A percentile compares a stretch with the other conserved stretches of the same genome.
phyloP scores from a whole-genome alignment of 2,888 invertebrate genomes.

The Ectropis crepuscularia region DNA sequence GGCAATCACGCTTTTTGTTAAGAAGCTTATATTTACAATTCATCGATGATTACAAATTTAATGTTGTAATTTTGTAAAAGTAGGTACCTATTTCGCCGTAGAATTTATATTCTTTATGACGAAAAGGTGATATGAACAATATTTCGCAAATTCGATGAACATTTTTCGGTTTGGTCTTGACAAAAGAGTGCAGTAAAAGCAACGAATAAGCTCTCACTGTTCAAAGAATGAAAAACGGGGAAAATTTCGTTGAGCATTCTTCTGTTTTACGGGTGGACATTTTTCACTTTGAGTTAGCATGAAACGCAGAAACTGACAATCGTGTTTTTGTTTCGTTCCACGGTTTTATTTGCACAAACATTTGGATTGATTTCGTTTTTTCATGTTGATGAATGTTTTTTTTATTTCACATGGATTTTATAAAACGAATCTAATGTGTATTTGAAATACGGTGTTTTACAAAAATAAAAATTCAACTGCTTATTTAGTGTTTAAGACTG shows the following conservation, averaged over 20 bases:
- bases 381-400: too few species aligned
- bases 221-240: slow-evolving; percentile 14
- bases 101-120: background rate
- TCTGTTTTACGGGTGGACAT: slow-evolving; percentile 16
- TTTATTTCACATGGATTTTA: too few species aligned
- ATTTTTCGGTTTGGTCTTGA: slow-evolving; percentile 1
- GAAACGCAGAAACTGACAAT: slow-evolving; percentile 1
- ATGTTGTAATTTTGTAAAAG: too few species aligned
- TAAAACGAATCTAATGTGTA: too few species aligned
- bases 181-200: slow-evolving; percentile 11
- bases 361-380: background rate
- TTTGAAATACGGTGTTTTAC: too few species aligned
- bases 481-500: too few species aligned
- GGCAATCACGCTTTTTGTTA: too few species aligned
- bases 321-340: slow-evolving; percentile 1
- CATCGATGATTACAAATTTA: too few species aligned
- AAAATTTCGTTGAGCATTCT: slow-evolving; percentile 13
- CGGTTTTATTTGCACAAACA: background rate
- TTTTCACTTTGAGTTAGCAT: slow-evolving; percentile 16
- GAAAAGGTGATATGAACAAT: background rate
- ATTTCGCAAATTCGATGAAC: background rate
- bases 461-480: too few species aligned
- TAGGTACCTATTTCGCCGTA: too few species aligned
- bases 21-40: too few species aligned
- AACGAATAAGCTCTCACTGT: slow-evolving; percentile 11